Evolutionary conservation across 2,113 vertebrate species (phyloP), one percentile per base, ranked within the genome.

Genomic region (Passer domesticus): DNA sequence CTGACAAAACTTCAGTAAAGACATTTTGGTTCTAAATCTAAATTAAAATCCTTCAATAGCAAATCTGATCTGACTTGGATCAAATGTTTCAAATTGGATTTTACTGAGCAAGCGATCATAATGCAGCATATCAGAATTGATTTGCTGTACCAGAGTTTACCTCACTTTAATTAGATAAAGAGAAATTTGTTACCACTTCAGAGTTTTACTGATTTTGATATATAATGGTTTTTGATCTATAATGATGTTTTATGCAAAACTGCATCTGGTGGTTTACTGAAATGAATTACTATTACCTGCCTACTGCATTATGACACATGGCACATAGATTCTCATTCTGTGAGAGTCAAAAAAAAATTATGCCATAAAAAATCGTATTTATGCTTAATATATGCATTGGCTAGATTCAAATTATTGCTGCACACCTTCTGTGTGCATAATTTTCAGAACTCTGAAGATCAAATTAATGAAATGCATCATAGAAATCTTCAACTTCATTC

Each of bases 121-220:
- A 83, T 74, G 55, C 64, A 91, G 30, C 37, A 21, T 83, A 90
- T 72, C 69, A 80, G n/a, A 89, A 94, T 70, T 39, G 22, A 85
- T 93, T 97, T 95, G 30, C 56, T 92, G 20, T 89, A 75, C 49
- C 39, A 55, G 62, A 73, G 80, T 86, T 91, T 60, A 68, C 77
- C 85, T 94, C 69, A 18, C n/a, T 94, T 91, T 70, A 93, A 95
- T 95, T 90, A 85, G 62, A 70, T 67, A 79, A 92, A 89, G 15
- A 83, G 43, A 60, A 90, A 85, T 67, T 66, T 64, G 39, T 81
- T 85, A 68, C 53, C 72, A 68, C 50, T 92, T 93, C 55, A 87
- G 62, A 94, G 35, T 94, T 88, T 63, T 74, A 59, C 50, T 55
- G 37, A 62, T 87, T 96, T 90, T 83, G 78, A 83, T 92, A 90